Conservation (phyloP, 1,140 invertebrate species). For the Brachionus asplanchnoidis region DNA sequence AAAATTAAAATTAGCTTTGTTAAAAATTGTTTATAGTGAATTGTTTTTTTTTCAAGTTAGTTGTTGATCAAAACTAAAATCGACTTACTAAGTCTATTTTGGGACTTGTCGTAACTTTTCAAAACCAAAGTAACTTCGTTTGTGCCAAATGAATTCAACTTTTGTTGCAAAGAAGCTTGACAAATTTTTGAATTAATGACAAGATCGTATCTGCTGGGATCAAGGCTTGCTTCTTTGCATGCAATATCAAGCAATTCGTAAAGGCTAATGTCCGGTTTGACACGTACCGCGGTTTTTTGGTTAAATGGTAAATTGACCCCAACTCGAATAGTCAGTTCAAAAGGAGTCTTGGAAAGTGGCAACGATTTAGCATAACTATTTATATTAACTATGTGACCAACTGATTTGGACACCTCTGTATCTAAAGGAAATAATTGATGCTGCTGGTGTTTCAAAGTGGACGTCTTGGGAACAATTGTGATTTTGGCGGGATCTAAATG, state of each 20-base stretch:
- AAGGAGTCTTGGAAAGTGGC: neutral
- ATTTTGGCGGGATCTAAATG: constrained; percentile 25
- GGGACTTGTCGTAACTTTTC: constrained; percentile 14
- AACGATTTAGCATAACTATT: neutral
- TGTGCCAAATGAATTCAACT: neutral
- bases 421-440: neutral
- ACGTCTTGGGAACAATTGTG: neutral
- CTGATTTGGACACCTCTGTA: neutral
- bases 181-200: neutral
- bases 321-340: constrained; percentile 8
- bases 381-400: neutral
- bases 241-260: neutral
- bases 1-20: neutral
- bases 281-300: constrained; percentile 29
- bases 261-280: neutral
- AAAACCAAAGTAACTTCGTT: constrained; percentile 28
- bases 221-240: constrained; percentile 21
- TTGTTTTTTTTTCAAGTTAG: neutral
- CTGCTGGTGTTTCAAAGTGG: constrained; percentile 25
- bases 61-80: neutral
- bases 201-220: neutral
- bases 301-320: constrained; percentile 20
- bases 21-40: neutral
- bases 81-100: neutral
- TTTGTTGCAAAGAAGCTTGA: neutral